Evolutionary conservation across 92 coral and sea anemone species (phyloP).

Genomic region (Actinernus sp.): DNA sequence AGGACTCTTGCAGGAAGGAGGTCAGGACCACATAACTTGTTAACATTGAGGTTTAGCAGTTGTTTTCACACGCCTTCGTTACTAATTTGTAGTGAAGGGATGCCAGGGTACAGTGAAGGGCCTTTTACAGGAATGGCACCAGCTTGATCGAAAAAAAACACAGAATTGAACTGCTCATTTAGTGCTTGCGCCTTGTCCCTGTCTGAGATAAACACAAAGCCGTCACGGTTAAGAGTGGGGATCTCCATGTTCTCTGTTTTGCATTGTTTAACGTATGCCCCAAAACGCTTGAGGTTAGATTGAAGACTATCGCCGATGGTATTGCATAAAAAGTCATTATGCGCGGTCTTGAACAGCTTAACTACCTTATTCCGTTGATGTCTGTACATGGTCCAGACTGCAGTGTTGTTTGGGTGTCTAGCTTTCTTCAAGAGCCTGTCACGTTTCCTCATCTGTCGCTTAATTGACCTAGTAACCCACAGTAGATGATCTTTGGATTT

Average conservation of each 20-base stretch:
- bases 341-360: conserved; percentile 45
- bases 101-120: conserved; percentile 11
- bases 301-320: conserved; percentile 35
- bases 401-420: conserved; percentile 6
- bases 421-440: conserved; percentile 49
- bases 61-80: conserved; percentile 62
- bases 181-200: conserved; percentile 61
- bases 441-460: conserved; percentile 52
- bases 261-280: conserved; percentile 20
- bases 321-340: conserved; percentile 28
- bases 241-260: conserved; percentile 49
- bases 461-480: conserved; percentile 19
- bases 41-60: conserved; percentile 20
- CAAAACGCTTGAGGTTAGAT: conserved; percentile 42
- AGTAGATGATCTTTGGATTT: conserved; percentile 34
- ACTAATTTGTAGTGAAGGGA: conserved; percentile 8
- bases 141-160: conserved; percentile 23
- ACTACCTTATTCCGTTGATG: conserved; percentile 41
- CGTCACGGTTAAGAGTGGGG: conserved; percentile 23
- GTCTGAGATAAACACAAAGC: conserved; percentile 9
- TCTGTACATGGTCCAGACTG: conserved; percentile 38
- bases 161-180: conserved; percentile 35
- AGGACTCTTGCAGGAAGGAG: conserved; percentile 13
- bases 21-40: conserved; percentile 16
- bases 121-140: conserved; percentile 3